Evolutionary conservation across 2,113 vertebrate species (phyloP).

Genomic region (Anhinga rufa): DNA sequence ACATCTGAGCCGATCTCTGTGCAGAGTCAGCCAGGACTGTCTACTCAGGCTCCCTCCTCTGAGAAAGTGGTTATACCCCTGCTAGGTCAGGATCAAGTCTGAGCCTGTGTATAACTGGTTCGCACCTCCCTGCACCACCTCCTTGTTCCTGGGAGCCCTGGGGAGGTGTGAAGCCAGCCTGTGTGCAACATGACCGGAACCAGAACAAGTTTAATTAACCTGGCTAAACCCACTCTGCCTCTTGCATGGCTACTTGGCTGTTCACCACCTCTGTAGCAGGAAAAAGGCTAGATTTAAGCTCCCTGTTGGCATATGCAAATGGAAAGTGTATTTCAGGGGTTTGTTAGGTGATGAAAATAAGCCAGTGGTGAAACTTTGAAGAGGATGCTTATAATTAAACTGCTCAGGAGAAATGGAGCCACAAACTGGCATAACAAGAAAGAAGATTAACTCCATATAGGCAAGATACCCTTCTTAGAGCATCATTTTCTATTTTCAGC

Average conservation of each 20-base stretch:
- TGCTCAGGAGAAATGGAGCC: background rate
- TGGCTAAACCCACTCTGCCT: background rate
- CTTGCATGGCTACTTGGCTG: background rate
- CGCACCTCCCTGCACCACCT: background rate
- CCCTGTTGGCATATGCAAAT: background rate
- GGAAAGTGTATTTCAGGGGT: background rate
- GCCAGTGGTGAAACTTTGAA: background rate
- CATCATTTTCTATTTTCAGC: background rate
- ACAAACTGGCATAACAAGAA: background rate
- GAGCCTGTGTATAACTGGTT: background rate
- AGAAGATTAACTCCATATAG: background rate
- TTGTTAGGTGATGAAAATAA: background rate
- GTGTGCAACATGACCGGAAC: background rate
- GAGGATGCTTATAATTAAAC: background rate
- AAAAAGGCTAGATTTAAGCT: background rate
- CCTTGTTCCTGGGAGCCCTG: background rate
- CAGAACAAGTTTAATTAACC: background rate
- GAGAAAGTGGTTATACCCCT: background rate
- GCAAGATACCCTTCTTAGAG: background rate
- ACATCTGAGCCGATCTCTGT: background rate
- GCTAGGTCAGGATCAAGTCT: background rate
- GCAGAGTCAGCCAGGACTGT: background rate
- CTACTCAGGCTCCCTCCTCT: background rate
- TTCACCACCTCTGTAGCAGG: background rate
- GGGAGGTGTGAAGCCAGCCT: background rate